Percentiles rank a stretch among this genome's conserved stretches.
Conservation (phyloP, 2,797 vertebrate genomes). For the Uromys caudimaculatus region DNA sequence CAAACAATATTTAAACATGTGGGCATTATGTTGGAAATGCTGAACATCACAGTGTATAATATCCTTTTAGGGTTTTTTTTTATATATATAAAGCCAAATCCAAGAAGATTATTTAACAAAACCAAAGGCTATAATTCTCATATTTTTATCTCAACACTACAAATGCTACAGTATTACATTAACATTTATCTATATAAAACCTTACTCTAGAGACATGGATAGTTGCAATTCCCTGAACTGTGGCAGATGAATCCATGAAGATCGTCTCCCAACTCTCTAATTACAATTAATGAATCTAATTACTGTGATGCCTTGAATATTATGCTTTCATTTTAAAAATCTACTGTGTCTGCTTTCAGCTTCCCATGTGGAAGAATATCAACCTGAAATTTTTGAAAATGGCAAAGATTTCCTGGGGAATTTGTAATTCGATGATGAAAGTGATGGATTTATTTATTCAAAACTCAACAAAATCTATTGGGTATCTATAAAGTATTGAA, state of each 20-base stretch:
- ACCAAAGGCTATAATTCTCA: not conserved
- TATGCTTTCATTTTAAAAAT: constrained; percentile 61
- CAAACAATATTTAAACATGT: constrained; percentile 3
- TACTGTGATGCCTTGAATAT: constrained; percentile 65
- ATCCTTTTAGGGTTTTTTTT: not conserved
- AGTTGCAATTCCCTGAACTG: constrained; percentile 31
- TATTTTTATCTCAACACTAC: constrained; percentile 39
- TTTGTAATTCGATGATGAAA: constrained; percentile 28
- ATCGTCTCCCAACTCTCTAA: constrained; percentile 61
- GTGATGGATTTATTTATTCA: constrained; percentile 16
- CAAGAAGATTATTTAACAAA: not conserved
- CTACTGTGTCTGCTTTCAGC: constrained; percentile 16
- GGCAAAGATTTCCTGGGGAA: not conserved
- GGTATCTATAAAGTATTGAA: not conserved
- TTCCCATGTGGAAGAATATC: constrained; percentile 36
- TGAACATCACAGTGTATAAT: not conserved
- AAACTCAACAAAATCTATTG: not conserved
- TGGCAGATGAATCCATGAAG: constrained; percentile 61
- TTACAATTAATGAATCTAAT: constrained; percentile 74
- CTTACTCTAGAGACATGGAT: constrained; percentile 20
- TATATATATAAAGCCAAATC: constrained; percentile 17
- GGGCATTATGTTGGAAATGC: not conserved
- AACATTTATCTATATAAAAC: constrained; percentile 59
- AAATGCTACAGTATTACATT: constrained; percentile 19
- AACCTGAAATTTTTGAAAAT: constrained; percentile 33